A percentile compares a stretch with the other conserved stretches of the same genome.
These are phyloP conservation scores for Odontomyia ornata DNA, from an alignment of 2,888 invertebrate species.

Conservation along the genomic window DNA sequence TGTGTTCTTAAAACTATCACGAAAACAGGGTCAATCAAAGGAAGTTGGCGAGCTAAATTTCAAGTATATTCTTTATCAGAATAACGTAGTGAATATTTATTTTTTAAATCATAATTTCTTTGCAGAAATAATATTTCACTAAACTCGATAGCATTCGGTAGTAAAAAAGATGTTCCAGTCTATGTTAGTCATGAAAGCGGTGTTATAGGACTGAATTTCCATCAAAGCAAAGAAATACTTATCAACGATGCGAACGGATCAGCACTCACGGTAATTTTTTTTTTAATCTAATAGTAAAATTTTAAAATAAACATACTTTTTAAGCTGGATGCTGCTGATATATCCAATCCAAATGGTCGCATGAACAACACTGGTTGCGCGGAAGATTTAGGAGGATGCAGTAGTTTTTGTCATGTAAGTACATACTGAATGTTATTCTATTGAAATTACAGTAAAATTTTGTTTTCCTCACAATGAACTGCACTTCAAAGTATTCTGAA, in stretches of 20 bases:
- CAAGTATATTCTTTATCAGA: constrained; percentile 57
- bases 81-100: constrained; percentile 5
- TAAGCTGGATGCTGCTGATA: constrained; percentile 16
- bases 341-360: neutral
- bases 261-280: constrained; percentile 60
- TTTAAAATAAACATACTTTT: constrained; percentile 10
- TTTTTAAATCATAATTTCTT: constrained; percentile 36
- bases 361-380: constrained; percentile 37
- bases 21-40: constrained; percentile 77
- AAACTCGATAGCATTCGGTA: constrained; percentile 82
- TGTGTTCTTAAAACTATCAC: constrained; percentile 88
- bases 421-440: no score
- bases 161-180: constrained; percentile 82
- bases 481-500: no score
- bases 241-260: constrained; percentile 78
- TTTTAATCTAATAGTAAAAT: neutral
- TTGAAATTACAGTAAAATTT: no score
- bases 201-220: constrained; percentile 87
- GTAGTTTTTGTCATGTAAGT: constrained; percentile 68
- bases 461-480: no score
- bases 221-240: constrained; percentile 88
- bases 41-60: constrained; percentile 63
- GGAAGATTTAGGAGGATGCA: constrained; percentile 67
- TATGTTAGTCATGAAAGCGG: constrained; percentile 87
- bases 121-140: constrained; percentile 80